Evolutionary conservation across 2,797 vertebrate genomes (phyloP).

Genomic region (Xenentodon cancila): DNA sequence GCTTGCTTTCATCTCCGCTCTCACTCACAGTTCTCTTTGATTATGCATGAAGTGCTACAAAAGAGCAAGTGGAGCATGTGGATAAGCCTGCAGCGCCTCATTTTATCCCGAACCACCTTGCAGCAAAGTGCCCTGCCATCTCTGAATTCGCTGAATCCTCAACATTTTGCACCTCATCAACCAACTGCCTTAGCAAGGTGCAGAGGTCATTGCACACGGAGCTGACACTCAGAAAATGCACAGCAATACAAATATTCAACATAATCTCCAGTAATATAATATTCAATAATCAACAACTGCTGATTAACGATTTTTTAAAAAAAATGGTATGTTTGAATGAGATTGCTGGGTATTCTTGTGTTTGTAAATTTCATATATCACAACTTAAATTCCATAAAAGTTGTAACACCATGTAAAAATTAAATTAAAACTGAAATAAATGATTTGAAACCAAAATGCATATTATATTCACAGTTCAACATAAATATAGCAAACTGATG

Average conservation of each 20-base stretch:
- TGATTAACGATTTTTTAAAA: neutral
- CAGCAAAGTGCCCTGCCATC: conserved; percentile 11
- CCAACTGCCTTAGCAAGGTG: conserved; percentile 7
- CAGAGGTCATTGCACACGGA: conserved; percentile 19
- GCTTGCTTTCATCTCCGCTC: conserved; percentile 44
- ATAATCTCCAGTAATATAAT: no score
- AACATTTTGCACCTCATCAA: conserved; percentile 26
- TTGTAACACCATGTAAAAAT: no score
- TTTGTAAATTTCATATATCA: neutral
- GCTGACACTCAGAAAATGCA: conserved; percentile 13
- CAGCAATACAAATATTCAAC: conserved; percentile 6
- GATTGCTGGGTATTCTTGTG: neutral
- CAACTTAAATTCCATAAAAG: neutral
- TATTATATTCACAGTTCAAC: no score
- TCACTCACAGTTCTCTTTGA: conserved; percentile 58
- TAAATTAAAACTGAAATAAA: no score
- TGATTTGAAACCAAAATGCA: no score
- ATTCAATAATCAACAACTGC: neutral
- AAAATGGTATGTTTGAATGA: neutral
- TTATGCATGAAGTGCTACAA: conserved; percentile 45
- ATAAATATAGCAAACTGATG: no score
- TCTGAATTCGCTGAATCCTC: conserved; percentile 47
- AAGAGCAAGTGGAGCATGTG: conserved; percentile 32
- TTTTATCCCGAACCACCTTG: conserved; percentile 39
- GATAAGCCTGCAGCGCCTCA: conserved; percentile 39